Conservation (phyloP, 2,113 vertebrate genomes). For the Oncorhynchus kisutch region DNA sequence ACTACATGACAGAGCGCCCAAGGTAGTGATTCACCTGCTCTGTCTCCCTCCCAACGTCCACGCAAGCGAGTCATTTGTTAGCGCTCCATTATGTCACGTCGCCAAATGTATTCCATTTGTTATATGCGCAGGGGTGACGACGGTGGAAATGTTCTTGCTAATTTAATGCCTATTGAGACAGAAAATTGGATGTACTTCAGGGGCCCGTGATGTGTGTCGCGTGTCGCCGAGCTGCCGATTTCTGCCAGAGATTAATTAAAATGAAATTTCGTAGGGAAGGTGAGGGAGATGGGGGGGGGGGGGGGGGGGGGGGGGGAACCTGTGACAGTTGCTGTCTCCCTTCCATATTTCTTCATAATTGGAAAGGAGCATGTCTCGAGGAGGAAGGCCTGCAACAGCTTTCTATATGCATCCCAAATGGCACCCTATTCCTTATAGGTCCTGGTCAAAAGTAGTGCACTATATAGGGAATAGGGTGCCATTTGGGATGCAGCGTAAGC, state of each 20-base stretch:
- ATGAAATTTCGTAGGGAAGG: constrained; percentile 53
- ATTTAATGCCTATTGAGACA: constrained; percentile 78
- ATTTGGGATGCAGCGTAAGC: background rate
- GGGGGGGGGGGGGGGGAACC: constrained; percentile 43
- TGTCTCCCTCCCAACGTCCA: constrained; percentile 22
- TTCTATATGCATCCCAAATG: too few relatives aligned
- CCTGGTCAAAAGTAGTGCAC: too few relatives aligned
- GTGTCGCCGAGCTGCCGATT: constrained; percentile 58
- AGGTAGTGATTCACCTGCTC: constrained; percentile 39
- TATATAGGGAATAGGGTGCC: too few relatives aligned
- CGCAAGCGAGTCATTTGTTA: constrained; percentile 56
- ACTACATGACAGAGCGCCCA: constrained; percentile 24
- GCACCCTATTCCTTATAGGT: too few relatives aligned
- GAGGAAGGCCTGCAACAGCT: constrained; percentile 9
- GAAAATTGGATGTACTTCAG: constrained; percentile 75
- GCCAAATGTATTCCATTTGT: constrained; percentile 69
- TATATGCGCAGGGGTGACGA: constrained; percentile 60
- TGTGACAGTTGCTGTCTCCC: constrained; percentile 53
- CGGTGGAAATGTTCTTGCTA: constrained; percentile 71
- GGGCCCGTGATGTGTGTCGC: constrained; percentile 57
- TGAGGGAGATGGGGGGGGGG: constrained; percentile 22
- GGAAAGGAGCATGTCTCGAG: constrained; percentile 56
- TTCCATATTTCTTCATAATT: constrained; percentile 70
- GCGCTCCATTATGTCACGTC: constrained; percentile 59
- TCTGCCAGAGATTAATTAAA: constrained; percentile 75